phyloP scores from a whole-genome alignment of 2,113 vertebrate species.

The Alaudala cheleensis region DNA sequence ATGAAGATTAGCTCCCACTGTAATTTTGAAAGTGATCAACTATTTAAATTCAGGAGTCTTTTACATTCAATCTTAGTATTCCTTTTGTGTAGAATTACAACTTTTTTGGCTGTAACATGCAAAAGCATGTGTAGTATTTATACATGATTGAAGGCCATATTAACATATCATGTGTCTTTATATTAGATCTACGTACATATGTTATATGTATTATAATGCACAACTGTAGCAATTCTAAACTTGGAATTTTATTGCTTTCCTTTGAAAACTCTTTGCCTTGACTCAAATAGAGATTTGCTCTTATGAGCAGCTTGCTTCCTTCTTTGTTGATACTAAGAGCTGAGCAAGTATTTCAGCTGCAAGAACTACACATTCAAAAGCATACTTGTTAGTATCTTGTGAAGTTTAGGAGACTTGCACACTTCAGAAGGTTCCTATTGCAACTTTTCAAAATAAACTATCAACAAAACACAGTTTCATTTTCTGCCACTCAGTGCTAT shows the following conservation, averaged over 20 bases:
- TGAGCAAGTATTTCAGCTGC: background rate
- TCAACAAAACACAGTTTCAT: background rate
- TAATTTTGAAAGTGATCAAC: background rate
- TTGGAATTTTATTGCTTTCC: background rate
- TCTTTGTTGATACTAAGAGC: background rate
- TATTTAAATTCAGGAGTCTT: background rate
- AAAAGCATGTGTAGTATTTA: background rate
- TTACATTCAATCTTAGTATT: background rate
- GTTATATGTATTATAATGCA: background rate
- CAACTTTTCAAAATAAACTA: background rate
- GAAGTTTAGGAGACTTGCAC: background rate
- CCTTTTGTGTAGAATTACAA: background rate
- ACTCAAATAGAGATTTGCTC: no score
- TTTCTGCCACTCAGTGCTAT: background rate
- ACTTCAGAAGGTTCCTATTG: background rate
- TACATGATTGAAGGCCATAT: background rate
- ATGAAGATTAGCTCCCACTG: background rate
- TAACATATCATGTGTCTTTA: background rate
- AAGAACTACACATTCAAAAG: background rate
- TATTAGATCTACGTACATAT: background rate
- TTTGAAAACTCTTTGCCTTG: background rate
- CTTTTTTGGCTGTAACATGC: background rate
- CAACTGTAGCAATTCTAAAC: background rate
- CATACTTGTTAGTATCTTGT: background rate
- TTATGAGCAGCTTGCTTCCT: rapidly evolving